Evolutionary conservation across 2,888 invertebrate genomes (phyloP).

Genomic region (Tachina lurida): DNA sequence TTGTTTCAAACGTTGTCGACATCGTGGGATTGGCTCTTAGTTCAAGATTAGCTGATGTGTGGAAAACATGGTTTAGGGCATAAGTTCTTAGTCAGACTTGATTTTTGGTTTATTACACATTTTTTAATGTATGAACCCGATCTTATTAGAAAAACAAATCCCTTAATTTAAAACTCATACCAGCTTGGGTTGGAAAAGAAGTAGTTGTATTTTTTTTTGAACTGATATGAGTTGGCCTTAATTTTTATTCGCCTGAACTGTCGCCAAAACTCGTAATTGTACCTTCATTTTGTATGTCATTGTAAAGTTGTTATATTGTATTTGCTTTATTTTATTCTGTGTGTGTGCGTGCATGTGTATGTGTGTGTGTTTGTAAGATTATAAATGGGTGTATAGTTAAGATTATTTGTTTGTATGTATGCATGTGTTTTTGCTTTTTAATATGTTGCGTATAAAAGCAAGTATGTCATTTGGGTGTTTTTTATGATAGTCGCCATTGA

Average conservation of each 20-base stretch:
- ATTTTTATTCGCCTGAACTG: background rate
- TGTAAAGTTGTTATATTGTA: slow-evolving; percentile 26
- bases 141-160: too few relatives aligned
- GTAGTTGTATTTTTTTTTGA: too few relatives aligned
- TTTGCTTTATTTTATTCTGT: background rate
- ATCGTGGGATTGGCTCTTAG: too few relatives aligned
- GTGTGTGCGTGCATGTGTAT: background rate
- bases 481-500: slow-evolving; percentile 80
- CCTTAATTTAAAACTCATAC: too few relatives aligned
- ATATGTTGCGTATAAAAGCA: slow-evolving; percentile 66
- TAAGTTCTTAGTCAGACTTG: too few relatives aligned
- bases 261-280: background rate
- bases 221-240: background rate
- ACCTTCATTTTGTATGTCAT: slow-evolving; percentile 4
- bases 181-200: too few relatives aligned
- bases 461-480: slow-evolving; percentile 73
- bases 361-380: background rate
- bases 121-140: too few relatives aligned
- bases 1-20: too few relatives aligned
- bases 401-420: slow-evolving; percentile 12
- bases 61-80: too few relatives aligned
- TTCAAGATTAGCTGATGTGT: too few relatives aligned
- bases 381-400: slow-evolving; percentile 31
- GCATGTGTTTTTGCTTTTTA: slow-evolving; percentile 40
- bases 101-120: too few relatives aligned